Evolutionary conservation across 1,140 invertebrate genomes (phyloP).

Genomic region (Drosophila triauraria): DNA sequence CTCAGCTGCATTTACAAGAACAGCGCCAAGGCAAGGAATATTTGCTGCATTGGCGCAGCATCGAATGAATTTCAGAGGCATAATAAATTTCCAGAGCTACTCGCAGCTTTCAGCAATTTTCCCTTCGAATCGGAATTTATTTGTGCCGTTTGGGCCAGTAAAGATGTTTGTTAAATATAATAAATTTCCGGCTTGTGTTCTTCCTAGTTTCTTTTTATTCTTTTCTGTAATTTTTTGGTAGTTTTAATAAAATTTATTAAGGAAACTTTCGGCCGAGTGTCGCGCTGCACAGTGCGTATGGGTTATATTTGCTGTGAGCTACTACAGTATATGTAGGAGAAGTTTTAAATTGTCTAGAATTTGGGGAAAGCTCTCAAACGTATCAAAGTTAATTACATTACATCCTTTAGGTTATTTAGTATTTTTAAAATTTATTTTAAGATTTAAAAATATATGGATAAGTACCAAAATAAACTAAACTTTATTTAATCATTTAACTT

Average conservation of each 20-base stretch:
- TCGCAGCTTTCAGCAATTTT: constrained; percentile 54
- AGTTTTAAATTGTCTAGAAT: not conserved
- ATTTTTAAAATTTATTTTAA: too few species aligned
- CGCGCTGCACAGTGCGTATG: constrained; percentile 30
- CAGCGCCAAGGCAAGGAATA: constrained; percentile 22
- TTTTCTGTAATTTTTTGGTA: constrained; percentile 49
- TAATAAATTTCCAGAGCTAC: constrained; percentile 65
- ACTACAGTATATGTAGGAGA: not conserved
- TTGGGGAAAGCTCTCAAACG: not conserved
- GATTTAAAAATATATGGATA: too few species aligned
- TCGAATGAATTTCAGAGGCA: constrained; percentile 64
- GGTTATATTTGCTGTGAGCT: not conserved
- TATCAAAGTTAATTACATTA: not conserved
- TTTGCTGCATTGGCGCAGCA: constrained; percentile 62
- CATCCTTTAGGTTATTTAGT: not conserved
- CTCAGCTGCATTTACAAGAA: constrained; percentile 53
- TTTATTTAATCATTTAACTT: too few species aligned
- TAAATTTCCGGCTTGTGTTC: constrained; percentile 56
- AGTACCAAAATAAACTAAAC: too few species aligned
- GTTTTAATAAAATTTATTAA: constrained; percentile 59
- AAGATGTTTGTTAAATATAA: constrained; percentile 72
- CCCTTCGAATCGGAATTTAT: constrained; percentile 59
- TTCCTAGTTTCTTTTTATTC: constrained; percentile 25
- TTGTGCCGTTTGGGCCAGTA: constrained; percentile 59
- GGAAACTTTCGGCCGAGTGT: constrained; percentile 13